phyloP scores from a whole-genome alignment of 2,888 invertebrate genomes.

The Troglohyphantes excavatus region DNA sequence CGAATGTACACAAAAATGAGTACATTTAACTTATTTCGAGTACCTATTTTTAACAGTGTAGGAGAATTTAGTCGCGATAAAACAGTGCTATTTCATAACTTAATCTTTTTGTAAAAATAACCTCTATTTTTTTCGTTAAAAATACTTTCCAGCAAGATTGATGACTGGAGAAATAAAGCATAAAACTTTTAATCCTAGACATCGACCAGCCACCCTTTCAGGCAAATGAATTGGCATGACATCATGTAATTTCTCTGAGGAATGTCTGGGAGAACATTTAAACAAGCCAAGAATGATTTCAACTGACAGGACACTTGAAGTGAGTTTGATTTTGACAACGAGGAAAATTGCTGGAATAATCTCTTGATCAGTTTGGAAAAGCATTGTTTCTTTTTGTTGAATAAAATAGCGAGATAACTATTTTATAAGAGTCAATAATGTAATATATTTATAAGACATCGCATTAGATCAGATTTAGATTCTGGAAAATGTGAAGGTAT shows the following conservation, averaged over 20 bases:
- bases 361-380: not conserved
- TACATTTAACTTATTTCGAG: no score
- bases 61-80: no score
- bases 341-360: conserved; percentile 28
- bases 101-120: no score
- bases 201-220: not conserved
- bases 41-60: no score
- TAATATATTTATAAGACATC: not conserved
- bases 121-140: no score
- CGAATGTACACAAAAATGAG: no score
- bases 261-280: conserved; percentile 22
- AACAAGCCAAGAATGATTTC: conserved; percentile 15
- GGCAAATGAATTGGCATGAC: not conserved
- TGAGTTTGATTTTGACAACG: conserved; percentile 43
- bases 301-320: conserved; percentile 24
- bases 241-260: conserved; percentile 29
- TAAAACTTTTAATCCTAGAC: no score
- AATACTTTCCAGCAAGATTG: no score
- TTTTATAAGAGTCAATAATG: conserved; percentile 15
- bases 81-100: no score
- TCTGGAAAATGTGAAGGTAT: no score
- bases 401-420: not conserved
- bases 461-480: not conserved
- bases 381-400: conserved; percentile 46
- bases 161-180: no score